phyloP scores from a whole-genome alignment of 1,140 invertebrate genomes.

The Heliconius hermathena region DNA sequence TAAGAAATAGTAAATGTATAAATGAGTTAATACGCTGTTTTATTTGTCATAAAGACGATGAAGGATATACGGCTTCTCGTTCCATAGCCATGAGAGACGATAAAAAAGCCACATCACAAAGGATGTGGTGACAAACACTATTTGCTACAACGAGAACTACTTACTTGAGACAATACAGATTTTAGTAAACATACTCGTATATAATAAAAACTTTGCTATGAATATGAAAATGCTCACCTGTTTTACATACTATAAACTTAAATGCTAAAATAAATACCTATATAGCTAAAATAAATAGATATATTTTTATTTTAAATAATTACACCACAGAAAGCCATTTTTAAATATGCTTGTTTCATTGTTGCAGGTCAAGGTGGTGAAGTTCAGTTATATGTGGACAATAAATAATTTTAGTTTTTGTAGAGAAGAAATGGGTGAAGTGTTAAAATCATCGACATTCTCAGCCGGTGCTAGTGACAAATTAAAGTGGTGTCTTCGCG shows the following conservation, averaged over 20 bases:
- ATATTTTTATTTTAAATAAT: background rate
- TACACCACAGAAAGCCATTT: background rate
- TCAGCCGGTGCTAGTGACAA: conserved; percentile 99
- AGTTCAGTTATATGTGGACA: conserved; percentile 99
- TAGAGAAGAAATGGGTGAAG: conserved; percentile 99
- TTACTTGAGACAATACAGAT: background rate
- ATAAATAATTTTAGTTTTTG: conserved; percentile 99
- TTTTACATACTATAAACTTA: background rate
- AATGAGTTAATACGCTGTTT: conserved; percentile 28
- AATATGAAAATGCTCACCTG: too few relatives aligned
- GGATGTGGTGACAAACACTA: conserved; percentile 29
- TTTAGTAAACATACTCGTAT: background rate
- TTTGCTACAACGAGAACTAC: background rate
- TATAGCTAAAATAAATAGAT: background rate
- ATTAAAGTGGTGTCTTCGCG: conserved; percentile 99
- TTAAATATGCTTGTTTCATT: conserved; percentile 44
- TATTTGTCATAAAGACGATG: conserved; percentile 58
- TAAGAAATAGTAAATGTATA: background rate
- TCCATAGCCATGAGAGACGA: conserved; percentile 36
- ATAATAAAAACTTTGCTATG: background rate
- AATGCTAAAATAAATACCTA: background rate
- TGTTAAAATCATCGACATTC: conserved; percentile 99
- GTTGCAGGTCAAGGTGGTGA: conserved; percentile 98
- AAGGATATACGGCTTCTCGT: conserved; percentile 38
- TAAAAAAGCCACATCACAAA: conserved; percentile 49